A percentile compares a stretch with the other conserved stretches of the same genome.
phyloP scores from a whole-genome alignment of 2,888 invertebrate species.

The Orthonychiurus folsomi region DNA sequence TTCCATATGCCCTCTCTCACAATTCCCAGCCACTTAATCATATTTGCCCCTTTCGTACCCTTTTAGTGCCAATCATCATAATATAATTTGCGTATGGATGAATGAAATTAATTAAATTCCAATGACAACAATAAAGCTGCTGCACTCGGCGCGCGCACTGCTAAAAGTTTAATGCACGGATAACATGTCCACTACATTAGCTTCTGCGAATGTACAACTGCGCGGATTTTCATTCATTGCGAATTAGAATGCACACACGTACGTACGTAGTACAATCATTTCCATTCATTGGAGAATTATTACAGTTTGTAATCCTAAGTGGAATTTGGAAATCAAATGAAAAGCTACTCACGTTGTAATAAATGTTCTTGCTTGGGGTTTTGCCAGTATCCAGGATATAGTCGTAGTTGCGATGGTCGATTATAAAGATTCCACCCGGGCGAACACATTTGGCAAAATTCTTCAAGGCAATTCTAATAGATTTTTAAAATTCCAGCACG shows the following conservation, averaged over 20 bases:
- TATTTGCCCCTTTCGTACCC: neutral
- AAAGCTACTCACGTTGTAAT: slow-evolving; percentile 67
- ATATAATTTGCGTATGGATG: neutral
- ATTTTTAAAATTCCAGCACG: too few species aligned
- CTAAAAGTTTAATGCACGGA: too few species aligned
- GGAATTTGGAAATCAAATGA: neutral
- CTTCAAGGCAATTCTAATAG: slow-evolving; percentile 51
- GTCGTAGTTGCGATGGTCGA: slow-evolving; percentile 85
- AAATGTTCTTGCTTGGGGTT: slow-evolving; percentile 73
- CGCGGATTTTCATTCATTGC: too few species aligned
- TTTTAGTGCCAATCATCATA: slow-evolving; percentile 1
- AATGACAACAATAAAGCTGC: neutral
- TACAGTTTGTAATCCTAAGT: too few species aligned
- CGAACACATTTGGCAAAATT: slow-evolving; percentile 76
- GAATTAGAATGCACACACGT: too few species aligned
- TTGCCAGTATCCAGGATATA: slow-evolving; percentile 64
- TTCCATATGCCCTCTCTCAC: neutral
- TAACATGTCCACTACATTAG: too few species aligned
- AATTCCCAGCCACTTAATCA: neutral
- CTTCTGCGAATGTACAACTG: too few species aligned
- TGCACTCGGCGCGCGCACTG: too few species aligned
- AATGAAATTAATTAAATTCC: slow-evolving; percentile 1
- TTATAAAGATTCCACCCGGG: slow-evolving; percentile 72
- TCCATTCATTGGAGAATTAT: too few species aligned
- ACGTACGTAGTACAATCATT: too few species aligned